Percentiles rank a stretch among this genome's conserved stretches.
phyloP scores from a whole-genome alignment of 2,113 vertebrate species.

The Erinaceus europaeus region DNA sequence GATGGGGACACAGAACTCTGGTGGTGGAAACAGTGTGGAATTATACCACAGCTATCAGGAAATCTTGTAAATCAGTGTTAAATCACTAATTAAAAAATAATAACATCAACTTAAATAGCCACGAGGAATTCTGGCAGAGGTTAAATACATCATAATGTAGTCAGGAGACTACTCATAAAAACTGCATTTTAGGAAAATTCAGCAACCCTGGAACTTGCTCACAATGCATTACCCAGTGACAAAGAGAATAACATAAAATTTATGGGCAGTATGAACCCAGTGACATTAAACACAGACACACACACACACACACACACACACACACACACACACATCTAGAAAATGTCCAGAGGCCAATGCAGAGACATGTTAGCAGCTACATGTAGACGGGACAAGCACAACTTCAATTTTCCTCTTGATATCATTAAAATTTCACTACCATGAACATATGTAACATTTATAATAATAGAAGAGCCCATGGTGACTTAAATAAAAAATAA shows the following conservation, averaged over 20 bases:
- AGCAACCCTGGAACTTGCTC: background rate
- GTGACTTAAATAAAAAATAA: background rate
- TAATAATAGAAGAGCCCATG: background rate
- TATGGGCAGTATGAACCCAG: background rate
- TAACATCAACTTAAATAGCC: background rate
- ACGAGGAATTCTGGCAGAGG: background rate
- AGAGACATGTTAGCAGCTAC: background rate
- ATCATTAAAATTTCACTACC: conserved; percentile 5
- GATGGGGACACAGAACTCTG: too few relatives aligned
- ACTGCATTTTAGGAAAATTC: background rate
- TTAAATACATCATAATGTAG: conserved; percentile 24
- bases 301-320: background rate
- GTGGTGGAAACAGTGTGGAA: too few relatives aligned
- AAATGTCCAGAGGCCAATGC: background rate
- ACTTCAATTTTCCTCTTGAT: background rate
- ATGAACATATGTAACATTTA: background rate
- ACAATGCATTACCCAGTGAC: background rate
- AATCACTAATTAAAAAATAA: conserved; percentile 23
- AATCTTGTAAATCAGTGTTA: too few relatives aligned
- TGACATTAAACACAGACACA: background rate
- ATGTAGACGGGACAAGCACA: background rate
- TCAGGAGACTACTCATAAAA: background rate
- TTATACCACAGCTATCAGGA: too few relatives aligned
- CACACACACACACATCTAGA: background rate
- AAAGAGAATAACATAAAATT: background rate